These are phyloP conservation scores for Campylomormyrus numenius DNA, from an alignment of 2,113 vertebrate species.

Conservation along the genomic window DNA sequence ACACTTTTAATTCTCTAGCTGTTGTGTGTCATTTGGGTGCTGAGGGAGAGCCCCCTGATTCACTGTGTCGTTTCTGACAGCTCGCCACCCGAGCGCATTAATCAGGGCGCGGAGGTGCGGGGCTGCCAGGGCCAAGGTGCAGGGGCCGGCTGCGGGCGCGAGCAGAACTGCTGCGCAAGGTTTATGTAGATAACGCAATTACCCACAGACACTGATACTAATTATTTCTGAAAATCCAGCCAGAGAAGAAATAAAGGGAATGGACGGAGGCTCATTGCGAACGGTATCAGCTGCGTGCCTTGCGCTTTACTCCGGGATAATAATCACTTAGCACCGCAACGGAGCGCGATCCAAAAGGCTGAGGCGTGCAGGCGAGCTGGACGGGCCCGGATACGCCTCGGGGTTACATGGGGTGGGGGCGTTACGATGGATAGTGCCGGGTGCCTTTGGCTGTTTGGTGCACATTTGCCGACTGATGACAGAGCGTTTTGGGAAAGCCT, in stretches of 20 bases:
- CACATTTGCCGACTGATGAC: neutral
- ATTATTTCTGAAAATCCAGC: constrained; percentile 29
- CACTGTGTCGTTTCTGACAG: constrained; percentile 71
- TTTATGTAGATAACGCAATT: constrained; percentile 27
- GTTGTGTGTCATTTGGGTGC: constrained; percentile 66
- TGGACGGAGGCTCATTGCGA: neutral
- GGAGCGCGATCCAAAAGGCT: neutral
- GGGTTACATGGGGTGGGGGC: constrained; percentile 22
- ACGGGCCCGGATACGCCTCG: neutral
- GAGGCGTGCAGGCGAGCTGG: neutral
- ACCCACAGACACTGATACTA: constrained; percentile 31
- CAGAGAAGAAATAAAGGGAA: neutral
- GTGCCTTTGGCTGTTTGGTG: constrained; percentile 13
- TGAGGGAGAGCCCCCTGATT: constrained; percentile 73
- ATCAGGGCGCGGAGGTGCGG: constrained; percentile 63
- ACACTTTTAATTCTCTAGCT: constrained; percentile 70
- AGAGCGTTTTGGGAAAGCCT: neutral
- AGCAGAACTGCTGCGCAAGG: constrained; percentile 21
- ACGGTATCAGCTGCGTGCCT: neutral
- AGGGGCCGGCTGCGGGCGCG: neutral
- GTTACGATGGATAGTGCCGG: constrained; percentile 23
- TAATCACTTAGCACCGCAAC: constrained; percentile 15
- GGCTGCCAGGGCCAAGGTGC: constrained; percentile 37
- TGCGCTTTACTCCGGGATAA: neutral
- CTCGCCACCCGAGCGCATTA: constrained; percentile 69